Base-by-base conservation (phyloP, 2,888 invertebrate genomes). In the Melikaiella ostensackeni region DNA sequence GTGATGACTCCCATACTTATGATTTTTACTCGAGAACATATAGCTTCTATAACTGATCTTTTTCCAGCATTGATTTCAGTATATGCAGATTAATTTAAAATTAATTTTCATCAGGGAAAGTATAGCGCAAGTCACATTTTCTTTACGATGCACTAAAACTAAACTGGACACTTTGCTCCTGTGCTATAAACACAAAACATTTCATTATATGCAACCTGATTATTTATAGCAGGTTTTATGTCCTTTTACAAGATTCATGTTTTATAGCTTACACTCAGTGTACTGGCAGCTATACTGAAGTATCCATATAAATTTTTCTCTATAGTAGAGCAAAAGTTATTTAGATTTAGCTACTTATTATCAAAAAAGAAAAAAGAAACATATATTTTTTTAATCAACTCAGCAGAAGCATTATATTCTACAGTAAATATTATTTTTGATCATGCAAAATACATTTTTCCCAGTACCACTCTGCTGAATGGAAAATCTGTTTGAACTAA, bases 131-230 rank as follows among this genome's bases (percentile, higher is more conserved):
- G n/a, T 11, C 9, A 63, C 11, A 21, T 63, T 33, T 21, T 11
- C 19, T 35, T 63, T 35, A 63, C 30, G 35, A 30, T 35, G 35
- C 13, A 35, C n/a, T 63, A 35, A 35, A 35, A 35, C n/a, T 63
- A 63, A 63, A 35, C 9, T 63, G 13, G 9, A 21, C 35, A 63
- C 21, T 38, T 63, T 63, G 63, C 35, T 38, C 1, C 4, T 35
- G 35, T 30, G 9, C 35, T 63, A 35, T 63, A 63, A 35, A 35
- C 63, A 63, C 21, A 63, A 63, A 63, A 63, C 5, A 33, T 35
- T 63, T 63, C 35, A 63, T 63, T 63, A 63, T 19, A n/a, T 33
- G 21, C 33, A 30, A 61, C 61, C 33, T 1, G 61, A 61, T 33
- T 61, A 61, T 61, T 30, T 61, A 61, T 19, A 61, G 19, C 61